phyloP scores from a whole-genome alignment of 2,888 invertebrate species.

The Lasioglossum zephyrum region DNA sequence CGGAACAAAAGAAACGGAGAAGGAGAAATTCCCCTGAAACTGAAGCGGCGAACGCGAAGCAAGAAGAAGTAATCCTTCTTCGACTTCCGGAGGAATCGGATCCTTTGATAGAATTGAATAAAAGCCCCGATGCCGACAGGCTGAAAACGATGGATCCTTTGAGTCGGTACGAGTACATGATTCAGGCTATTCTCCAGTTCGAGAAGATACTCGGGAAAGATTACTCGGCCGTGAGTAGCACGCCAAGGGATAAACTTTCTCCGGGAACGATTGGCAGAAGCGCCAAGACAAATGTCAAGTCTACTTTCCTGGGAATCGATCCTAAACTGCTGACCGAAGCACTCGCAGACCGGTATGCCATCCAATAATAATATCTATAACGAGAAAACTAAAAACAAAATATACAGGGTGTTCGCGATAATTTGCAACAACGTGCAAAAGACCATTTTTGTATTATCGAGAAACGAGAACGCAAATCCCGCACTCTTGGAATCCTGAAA shows the following conservation, averaged over 20 bases:
- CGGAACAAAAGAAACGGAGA: not conserved
- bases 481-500: too few species aligned
- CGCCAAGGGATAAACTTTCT: conserved; percentile 30
- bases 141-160: conserved; percentile 68
- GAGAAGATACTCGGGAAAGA: conserved; percentile 44
- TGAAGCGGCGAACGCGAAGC: not conserved
- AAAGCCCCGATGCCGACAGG: conserved; percentile 65
- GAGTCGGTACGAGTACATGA: conserved; percentile 73
- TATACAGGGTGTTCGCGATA: too few species aligned
- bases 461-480: too few species aligned
- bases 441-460: too few species aligned
- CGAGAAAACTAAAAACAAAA: too few species aligned
- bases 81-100: conserved; percentile 32
- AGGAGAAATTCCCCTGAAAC: not conserved
- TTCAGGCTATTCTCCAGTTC: conserved; percentile 65
- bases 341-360: conserved; percentile 73
- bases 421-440: too few species aligned
- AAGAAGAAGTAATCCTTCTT: conserved; percentile 12
- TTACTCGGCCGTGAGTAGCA: conserved; percentile 1
- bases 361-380: not conserved
- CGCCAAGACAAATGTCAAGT: conserved; percentile 31
- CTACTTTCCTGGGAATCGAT: conserved; percentile 65
- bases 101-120: conserved; percentile 49
- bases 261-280: conserved; percentile 46
- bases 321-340: conserved; percentile 64